These are phyloP conservation scores for Dyspetes luteomarginatus DNA, from an alignment of 2,888 invertebrate genomes.

Conservation along the genomic window DNA sequence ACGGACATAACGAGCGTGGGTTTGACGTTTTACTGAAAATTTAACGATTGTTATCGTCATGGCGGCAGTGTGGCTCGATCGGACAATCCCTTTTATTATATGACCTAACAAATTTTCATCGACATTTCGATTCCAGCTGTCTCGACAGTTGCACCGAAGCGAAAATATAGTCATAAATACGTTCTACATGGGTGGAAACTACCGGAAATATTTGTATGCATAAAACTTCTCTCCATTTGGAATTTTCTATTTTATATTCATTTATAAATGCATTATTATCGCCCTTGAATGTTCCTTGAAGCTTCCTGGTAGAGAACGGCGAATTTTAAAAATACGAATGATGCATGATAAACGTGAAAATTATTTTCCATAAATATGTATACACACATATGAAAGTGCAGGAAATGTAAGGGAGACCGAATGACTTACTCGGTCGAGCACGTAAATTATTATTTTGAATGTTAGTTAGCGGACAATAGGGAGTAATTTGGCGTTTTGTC, in stretches of 20 bases:
- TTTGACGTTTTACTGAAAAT: background rate
- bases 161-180: too few relatives aligned
- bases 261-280: background rate
- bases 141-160: too few relatives aligned
- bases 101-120: background rate
- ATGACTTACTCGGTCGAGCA: slow-evolving; percentile 20
- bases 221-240: too few relatives aligned
- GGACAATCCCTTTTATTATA: background rate
- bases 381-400: background rate
- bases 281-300: background rate
- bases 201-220: too few relatives aligned
- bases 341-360: slow-evolving; percentile 2
- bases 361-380: background rate
- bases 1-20: background rate
- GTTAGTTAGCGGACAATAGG: slow-evolving; percentile 58
- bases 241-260: too few relatives aligned
- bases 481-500: slow-evolving; percentile 62
- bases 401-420: slow-evolving; percentile 36
- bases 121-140: too few relatives aligned
- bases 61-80: background rate
- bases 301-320: background rate
- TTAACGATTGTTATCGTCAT: background rate
- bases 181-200: too few relatives aligned
- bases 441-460: slow-evolving; percentile 62
- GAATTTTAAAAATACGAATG: background rate